These are phyloP conservation scores for Garra rufa DNA, from an alignment of 2,113 vertebrate species.

Conservation along the genomic window DNA sequence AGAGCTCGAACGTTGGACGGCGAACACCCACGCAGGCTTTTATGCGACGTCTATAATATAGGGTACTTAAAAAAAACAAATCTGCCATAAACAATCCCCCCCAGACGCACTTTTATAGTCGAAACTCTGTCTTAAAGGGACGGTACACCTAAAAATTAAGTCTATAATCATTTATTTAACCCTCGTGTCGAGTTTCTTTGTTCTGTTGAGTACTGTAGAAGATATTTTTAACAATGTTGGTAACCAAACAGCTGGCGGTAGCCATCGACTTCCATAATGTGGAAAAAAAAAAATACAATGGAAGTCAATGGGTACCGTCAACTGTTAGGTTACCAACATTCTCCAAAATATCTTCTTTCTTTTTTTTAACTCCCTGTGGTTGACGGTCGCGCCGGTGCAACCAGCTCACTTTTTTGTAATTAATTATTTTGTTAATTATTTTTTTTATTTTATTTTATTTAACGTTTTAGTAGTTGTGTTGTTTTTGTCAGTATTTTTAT, in stretches of 20 bases:
- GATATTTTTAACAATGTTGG: neutral
- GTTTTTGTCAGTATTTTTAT: no score
- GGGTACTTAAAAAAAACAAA: neutral
- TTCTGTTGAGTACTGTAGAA: neutral
- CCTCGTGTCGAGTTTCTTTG: neutral
- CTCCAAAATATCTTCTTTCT: neutral
- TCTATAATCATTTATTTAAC: neutral
- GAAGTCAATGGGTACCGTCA: neutral
- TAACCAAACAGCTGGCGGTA: neutral
- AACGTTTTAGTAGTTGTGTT: no score
- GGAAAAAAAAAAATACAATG: no score
- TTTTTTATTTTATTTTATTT: no score
- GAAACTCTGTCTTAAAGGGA: neutral
- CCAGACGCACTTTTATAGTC: neutral
- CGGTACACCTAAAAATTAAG: neutral
- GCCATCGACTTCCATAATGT: neutral
- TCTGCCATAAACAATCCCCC: neutral
- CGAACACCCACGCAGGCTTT: constrained; percentile 6
- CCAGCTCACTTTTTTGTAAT: no score
- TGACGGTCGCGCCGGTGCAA: no score
- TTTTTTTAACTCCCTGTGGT: no score
- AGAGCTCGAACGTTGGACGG: neutral
- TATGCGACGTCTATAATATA: neutral
- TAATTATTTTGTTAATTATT: no score
- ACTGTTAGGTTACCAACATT: neutral